Percentiles rank a stretch among this genome's conserved stretches.
Conservation (phyloP, 2,797 vertebrate species). For the Halcyon leucocephala region DNA sequence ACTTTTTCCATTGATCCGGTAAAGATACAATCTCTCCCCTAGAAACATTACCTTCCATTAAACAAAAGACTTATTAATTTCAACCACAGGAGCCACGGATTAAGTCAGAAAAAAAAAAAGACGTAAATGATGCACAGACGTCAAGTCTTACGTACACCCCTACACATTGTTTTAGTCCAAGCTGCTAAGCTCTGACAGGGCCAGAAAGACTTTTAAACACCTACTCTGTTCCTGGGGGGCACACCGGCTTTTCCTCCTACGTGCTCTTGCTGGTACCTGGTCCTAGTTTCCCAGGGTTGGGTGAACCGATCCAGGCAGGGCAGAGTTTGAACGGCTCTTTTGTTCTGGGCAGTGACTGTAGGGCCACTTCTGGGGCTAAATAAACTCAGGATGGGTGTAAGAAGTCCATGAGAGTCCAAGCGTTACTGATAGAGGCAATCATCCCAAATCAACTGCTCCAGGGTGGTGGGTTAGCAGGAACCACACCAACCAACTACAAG, state of each 20-base stretch:
- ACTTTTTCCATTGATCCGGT: neutral
- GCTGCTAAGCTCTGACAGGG: neutral
- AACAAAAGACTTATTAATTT: constrained; percentile 47
- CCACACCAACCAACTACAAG: neutral
- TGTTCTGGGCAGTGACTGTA: neutral
- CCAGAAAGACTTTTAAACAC: neutral
- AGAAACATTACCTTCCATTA: neutral
- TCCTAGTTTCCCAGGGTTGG: neutral
- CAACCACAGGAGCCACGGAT: neutral
- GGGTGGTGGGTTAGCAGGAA: neutral
- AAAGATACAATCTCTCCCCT: constrained; percentile 46
- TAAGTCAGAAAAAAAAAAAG: neutral
- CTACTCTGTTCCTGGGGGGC: neutral
- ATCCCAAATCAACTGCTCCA: neutral
- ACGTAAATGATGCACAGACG: neutral
- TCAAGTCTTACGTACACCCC: neutral
- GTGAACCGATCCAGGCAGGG: neutral
- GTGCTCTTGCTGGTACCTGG: neutral
- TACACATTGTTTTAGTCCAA: neutral
- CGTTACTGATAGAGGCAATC: neutral
- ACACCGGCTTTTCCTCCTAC: neutral
- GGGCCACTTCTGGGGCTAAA: neutral
- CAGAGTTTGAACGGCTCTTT: neutral
- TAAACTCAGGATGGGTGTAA: neutral
- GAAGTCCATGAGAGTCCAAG: neutral